Evolutionary conservation across 2,888 invertebrate genomes (phyloP), one percentile per base, ranked within the genome.

Genomic region (Muscina levida): DNA sequence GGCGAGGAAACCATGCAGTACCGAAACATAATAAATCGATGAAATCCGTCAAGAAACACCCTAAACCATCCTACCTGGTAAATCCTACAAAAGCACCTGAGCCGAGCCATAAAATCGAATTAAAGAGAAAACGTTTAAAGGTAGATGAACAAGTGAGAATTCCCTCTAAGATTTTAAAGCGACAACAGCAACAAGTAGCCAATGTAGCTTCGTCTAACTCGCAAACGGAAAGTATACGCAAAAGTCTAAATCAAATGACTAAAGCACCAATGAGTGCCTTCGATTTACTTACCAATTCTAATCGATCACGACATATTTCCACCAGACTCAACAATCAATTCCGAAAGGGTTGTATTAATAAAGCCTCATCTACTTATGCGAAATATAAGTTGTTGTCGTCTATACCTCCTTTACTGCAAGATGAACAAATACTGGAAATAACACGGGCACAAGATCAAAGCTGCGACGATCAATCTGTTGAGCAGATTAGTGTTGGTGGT

Each of bases 231-330:
- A 11, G 13, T 11, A 44, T 85, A 1, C 87, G 85, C 0, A 86
- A 84, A 37, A 85, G 82, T 10, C 84, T 84, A 1, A 78, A 65
- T 13, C 84, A 87, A 8, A 86, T 82, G 0, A 83, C 79, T 0
- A 85, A 87, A n/a, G 70, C 39, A 2, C 56, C 26, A 1, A 72
- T 75, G 57, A 87, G 86, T 0, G 90, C 90, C 0, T 90, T 85
- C 22, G 89, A 89, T 81, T 73, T 87, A 51, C 72, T 90, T 6
- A 89, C 87, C 3, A 84, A 82, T n/a, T 85, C 89, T 0, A 79
- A 82, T 51, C 78, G 79, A 0, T n/a, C 44, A 0, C 57, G 53
- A 0, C 26, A 42, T 4, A 79, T 85, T 17, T 31, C 83, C 1
- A 24, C 24, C 1, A 76, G 83, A 17, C 76, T 85, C 15, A 85